Percentiles rank a stretch among this genome's conserved stretches.
Conservation (phyloP, 2,888 invertebrate species). For the Ophion ellenae region DNA sequence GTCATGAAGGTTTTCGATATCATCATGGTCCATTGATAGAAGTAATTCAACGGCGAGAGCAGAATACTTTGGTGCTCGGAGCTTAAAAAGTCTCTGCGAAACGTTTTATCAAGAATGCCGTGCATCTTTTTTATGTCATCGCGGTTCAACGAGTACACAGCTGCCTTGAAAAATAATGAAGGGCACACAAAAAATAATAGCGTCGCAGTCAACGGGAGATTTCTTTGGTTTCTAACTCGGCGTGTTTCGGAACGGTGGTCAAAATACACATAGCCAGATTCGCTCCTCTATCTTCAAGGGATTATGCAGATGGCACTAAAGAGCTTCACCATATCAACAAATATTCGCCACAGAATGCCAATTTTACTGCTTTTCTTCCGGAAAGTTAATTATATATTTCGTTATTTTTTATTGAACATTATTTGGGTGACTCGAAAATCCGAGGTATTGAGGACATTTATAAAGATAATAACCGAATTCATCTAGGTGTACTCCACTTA, state of each 20-base stretch:
- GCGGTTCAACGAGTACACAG: background rate
- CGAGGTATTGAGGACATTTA: no score
- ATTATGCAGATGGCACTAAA: background rate
- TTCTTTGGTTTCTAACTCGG: background rate
- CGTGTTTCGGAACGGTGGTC: no score
- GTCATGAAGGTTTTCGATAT: background rate
- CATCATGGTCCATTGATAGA: background rate
- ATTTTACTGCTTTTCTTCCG: background rate
- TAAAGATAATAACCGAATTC: no score
- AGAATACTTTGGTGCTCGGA: background rate
- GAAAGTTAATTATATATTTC: background rate
- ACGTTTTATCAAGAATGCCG: background rate
- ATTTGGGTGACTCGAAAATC: no score
- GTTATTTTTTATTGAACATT: no score
- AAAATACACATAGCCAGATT: no score
- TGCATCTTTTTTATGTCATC: background rate
- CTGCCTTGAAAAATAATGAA: background rate
- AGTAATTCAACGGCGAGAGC: background rate
- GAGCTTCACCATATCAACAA: background rate
- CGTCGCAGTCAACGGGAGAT: no score
- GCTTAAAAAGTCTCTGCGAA: slow-evolving; percentile 3
- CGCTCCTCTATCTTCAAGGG: background rate
- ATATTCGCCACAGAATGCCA: background rate
- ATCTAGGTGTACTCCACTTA: background rate
- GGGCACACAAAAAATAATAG: background rate